Evolutionary conservation across 1,140 invertebrate genomes (phyloP), one percentile per base, ranked within the genome.

Genomic region (Globodera ellingtonae): DNA sequence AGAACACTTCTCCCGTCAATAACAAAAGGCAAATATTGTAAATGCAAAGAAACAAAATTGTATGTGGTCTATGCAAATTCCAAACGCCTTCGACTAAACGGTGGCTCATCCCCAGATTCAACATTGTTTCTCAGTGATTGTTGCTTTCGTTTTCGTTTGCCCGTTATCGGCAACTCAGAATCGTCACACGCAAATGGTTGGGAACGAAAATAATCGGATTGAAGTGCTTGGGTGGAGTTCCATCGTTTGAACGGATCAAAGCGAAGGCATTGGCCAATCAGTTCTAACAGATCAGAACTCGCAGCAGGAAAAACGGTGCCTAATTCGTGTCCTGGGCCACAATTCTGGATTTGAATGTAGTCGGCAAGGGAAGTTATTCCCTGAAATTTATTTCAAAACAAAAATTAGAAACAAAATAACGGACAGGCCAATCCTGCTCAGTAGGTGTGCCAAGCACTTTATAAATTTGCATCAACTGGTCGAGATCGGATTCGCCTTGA

Each of bases 381-480:
- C 93, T 94, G 87, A 66, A 90, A 89, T n/a, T 15, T 44, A 76
- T 59, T 50, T 21, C 21, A 59, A 56, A 56, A 59, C 21, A 21
- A 56, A 24, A 79, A 13, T 48, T 65, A 74, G 75, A 81, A 24
- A n/a, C 69, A 8, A 56, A 4, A 21, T 21, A 69, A 62, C 75
- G 87, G 88, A 93, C 92, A 4, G 94, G 94, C 97, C 97, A 99
- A 78, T 93, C 94, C 84, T 95, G 93, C 87, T 97, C 95, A 24
- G 92, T 94, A 3, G 98, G 97, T 72, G 95, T 96, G 50, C 98
- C 98, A 6, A 94, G 85, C 56, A 93, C 94, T 91, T 94, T 93
- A 90, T 98, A 98, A 86, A 98, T 99, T 89, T 93, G 94, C 0
- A 94, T 94, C 2, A 99, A 90, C 87, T 99, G 97, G 91, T 98